phyloP scores from a whole-genome alignment of 2,888 invertebrate species.

The Phalera bucephala region DNA sequence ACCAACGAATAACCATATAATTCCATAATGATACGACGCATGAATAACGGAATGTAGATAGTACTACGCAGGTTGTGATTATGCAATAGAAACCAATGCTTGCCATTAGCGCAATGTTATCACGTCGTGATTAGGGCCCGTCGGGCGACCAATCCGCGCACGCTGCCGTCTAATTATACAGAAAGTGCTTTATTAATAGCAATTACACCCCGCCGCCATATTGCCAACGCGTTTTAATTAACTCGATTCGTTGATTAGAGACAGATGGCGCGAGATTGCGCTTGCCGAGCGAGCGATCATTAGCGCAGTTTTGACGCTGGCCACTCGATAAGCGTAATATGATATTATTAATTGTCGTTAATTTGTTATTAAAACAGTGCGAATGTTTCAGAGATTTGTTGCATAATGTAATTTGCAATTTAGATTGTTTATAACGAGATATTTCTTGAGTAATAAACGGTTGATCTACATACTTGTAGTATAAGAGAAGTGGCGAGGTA shows the following conservation, averaged over 20 bases:
- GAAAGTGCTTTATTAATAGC: conserved; percentile 82
- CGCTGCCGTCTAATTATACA: conserved; percentile 75
- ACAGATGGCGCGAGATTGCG: conserved; percentile 78
- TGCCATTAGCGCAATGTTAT: conserved; percentile 77
- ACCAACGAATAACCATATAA: no score
- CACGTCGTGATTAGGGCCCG: conserved; percentile 76
- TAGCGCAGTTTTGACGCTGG: conserved; percentile 57
- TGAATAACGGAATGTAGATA: conserved; percentile 21
- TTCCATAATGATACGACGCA: background rate
- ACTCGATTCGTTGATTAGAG: conserved; percentile 80
- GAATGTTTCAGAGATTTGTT: conserved; percentile 10
- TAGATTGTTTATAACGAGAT: background rate
- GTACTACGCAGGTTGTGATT: conserved; percentile 41
- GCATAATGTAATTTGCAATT: background rate
- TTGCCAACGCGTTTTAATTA: conserved; percentile 81
- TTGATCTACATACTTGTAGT: background rate
- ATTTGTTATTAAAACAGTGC: conserved; percentile 18
- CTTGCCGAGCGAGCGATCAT: conserved; percentile 60
- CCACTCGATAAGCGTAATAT: conserved; percentile 29
- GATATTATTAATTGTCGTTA: conserved; percentile 20
- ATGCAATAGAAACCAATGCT: conserved; percentile 58
- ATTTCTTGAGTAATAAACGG: background rate
- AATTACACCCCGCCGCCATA: conserved; percentile 79
- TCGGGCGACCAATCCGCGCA: conserved; percentile 72
- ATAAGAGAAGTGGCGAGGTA: no score